A percentile compares a stretch with the other conserved stretches of the same genome.
phyloP scores from a whole-genome alignment of 2,888 invertebrate species.

The Ornithoptera alexandrae region DNA sequence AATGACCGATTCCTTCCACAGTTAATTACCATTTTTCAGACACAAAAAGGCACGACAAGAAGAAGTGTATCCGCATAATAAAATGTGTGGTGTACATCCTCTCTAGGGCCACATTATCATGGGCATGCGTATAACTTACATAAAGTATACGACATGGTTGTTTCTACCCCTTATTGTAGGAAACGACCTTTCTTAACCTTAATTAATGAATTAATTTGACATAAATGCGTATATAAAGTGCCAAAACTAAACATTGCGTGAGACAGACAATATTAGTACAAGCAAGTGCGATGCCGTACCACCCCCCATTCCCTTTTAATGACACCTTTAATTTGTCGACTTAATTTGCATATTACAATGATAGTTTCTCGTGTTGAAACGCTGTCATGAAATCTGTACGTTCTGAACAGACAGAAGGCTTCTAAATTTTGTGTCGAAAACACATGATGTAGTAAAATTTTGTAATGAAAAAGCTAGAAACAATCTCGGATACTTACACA shows the following conservation, averaged over 20 bases:
- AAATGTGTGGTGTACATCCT: too few species aligned
- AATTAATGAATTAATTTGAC: neutral
- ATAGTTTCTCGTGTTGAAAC: slow-evolving; percentile 50
- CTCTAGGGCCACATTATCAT: too few species aligned
- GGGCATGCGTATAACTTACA: neutral
- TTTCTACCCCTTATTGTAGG: neutral
- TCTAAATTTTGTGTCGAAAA: slow-evolving; percentile 33
- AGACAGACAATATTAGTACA: slow-evolving; percentile 43
- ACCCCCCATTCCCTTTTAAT: slow-evolving; percentile 57
- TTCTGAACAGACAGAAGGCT: slow-evolving; percentile 40
- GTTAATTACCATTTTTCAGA: too few species aligned
- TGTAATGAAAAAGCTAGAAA: neutral
- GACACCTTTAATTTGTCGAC: slow-evolving; percentile 63
- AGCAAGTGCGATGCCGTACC: slow-evolving; percentile 61
- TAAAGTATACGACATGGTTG: neutral
- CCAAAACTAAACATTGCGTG: slow-evolving; percentile 55
- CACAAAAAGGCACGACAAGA: too few species aligned
- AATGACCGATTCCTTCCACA: too few species aligned
- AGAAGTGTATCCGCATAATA: too few species aligned
- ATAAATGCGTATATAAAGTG: slow-evolving; percentile 33
- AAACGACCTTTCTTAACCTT: neutral
- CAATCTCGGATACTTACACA: neutral
- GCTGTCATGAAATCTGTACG: slow-evolving; percentile 49
- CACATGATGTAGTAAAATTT: neutral
- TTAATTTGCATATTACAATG: slow-evolving; percentile 73